Base-by-base conservation (phyloP, 2,888 invertebrate genomes). In the Lagria hirta region DNA sequence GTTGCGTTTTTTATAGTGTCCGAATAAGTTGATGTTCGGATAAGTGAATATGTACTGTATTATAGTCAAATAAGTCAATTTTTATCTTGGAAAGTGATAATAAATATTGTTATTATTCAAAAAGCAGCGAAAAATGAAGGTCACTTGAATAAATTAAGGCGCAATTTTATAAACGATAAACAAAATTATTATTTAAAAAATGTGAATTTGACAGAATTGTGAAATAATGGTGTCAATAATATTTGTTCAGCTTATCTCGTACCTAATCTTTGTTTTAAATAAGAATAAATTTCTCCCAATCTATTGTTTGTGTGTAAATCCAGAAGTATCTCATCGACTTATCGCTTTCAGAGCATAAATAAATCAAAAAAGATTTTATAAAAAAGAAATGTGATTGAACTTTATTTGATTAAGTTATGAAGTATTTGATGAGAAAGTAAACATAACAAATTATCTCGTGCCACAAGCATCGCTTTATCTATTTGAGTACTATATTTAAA, bases 311-410 rank as follows among this genome's bases (percentile, higher is more conserved):
- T 6, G 20, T 18, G 20, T 6, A 4, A 18, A 18, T 18, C 20
- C 8, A 4, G 16, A 14, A 13, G 12, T 28, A 13, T 27, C 20
- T 24, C 16, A 26, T 26, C 26, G 26, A 15, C n/a, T 15, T 18
- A 36, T 43, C 30, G 18, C 32, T 33, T 33, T 34, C 7, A 30
- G 17, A 24, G n/a, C n/a, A n/a, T n/a, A n/a, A n/a, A n/a, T n/a
- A 22, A 28, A 18, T 18, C 14, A 37, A 28, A 18, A 4, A 35
- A 23, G 20, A 15, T 38, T 28, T 17, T 40, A 34, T 28, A 40
- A 45, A 44, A 27, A 28, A 34, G 5, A 7, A 13, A 21, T 40
- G 45, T 35, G 40, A 45, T 30, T 34, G 40, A 45, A 40, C 45
- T 40, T 40, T 34, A 26, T 10, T 43, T 23, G 33, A 41, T 41